Evolutionary conservation across 1,140 invertebrate genomes (phyloP).

Genomic region (Anadara kagoshimensis): DNA sequence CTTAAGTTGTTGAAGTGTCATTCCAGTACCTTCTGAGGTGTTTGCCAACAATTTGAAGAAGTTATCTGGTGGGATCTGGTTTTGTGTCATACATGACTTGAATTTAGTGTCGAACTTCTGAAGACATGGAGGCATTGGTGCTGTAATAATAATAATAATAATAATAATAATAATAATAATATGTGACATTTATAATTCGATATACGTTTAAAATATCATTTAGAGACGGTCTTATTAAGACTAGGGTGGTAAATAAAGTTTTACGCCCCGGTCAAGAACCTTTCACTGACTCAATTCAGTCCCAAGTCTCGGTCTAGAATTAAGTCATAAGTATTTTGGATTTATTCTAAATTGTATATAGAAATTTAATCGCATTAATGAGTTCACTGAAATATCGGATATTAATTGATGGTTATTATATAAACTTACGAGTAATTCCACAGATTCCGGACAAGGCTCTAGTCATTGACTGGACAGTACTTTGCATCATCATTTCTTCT

Average conservation of each 20-base stretch:
- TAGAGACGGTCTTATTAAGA: no score
- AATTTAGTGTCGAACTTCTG: slow-evolving; percentile 37
- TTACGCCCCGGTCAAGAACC: no score
- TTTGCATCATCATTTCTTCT: slow-evolving; percentile 38
- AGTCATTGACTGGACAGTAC: slow-evolving; percentile 30
- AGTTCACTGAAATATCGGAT: background rate
- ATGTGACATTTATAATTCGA: no score
- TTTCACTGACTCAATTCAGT: no score
- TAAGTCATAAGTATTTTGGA: no score
- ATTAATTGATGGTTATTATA: background rate
- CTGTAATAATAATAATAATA: no score
- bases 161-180: no score
- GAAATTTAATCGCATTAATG: no score
- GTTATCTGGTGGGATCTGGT: slow-evolving; percentile 30
- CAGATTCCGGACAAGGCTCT: slow-evolving; percentile 30
- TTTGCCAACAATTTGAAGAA: slow-evolving; percentile 41
- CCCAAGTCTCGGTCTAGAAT: no score
- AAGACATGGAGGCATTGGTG: slow-evolving; percentile 40
- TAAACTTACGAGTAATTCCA: slow-evolving; percentile 29
- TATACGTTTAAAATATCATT: no score
- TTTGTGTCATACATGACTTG: slow-evolving; percentile 27
- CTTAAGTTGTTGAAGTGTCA: slow-evolving; percentile 33
- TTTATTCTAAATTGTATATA: no score
- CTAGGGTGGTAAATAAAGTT: no score
- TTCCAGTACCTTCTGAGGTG: slow-evolving; percentile 32